Conservation (phyloP, 2,113 vertebrate genomes). For the Ardeotis arabs region DNA sequence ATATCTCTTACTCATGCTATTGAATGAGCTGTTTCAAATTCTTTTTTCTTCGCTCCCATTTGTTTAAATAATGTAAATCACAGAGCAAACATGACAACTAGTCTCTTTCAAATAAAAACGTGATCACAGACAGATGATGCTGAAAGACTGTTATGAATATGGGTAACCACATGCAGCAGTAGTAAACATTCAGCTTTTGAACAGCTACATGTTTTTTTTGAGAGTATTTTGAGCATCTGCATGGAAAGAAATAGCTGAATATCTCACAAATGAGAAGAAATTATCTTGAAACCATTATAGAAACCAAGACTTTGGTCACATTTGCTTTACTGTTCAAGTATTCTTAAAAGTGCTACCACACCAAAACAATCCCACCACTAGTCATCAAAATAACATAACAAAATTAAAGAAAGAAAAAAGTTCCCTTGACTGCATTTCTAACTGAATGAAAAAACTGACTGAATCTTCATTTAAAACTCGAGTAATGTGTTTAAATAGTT, state of each 20-base stretch:
- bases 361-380: background rate
- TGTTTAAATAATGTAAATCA: conserved; percentile 58
- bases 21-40: conserved; percentile 57
- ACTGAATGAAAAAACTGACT: background rate
- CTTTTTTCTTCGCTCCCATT: background rate
- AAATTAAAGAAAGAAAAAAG: background rate
- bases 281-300: background rate
- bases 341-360: background rate
- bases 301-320: background rate
- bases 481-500: background rate
- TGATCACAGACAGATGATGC: conserved; percentile 16
- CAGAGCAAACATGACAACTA: conserved; percentile 40
- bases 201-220: background rate
- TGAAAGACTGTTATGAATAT: background rate
- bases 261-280: background rate
- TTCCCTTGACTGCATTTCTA: background rate
- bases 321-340: background rate
- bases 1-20: conserved; percentile 34
- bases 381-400: background rate
- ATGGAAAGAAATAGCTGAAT: background rate
- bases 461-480: background rate
- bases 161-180: background rate
- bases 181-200: conserved; percentile 2
- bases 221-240: background rate
- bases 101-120: conserved; percentile 45